These are phyloP conservation scores for Elaeidobius kamerunicus DNA, from an alignment of 2,888 invertebrate genomes.

Conservation along the genomic window DNA sequence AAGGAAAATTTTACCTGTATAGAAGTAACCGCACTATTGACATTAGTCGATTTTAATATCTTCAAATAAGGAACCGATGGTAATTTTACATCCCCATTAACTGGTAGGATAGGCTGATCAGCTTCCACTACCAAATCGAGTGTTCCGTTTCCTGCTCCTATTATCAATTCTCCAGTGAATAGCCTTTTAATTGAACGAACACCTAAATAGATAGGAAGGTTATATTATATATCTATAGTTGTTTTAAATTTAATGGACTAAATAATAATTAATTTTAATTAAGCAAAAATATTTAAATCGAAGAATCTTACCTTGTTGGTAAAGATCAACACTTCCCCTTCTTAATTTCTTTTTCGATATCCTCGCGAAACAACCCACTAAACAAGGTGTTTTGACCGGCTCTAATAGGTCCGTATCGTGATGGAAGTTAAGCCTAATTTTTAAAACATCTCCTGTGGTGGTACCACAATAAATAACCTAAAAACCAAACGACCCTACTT, in stretches of 20 bases:
- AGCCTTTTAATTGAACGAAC: conserved; percentile 64
- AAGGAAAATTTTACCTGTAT: conserved; percentile 47
- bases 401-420: conserved; percentile 55
- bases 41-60: conserved; percentile 52
- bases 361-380: conserved; percentile 62
- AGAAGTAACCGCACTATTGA: conserved; percentile 72
- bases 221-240: too few relatives aligned
- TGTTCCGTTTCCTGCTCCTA: conserved; percentile 85
- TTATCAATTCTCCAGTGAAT: conserved; percentile 60
- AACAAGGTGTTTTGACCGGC: conserved; percentile 54
- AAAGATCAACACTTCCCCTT: conserved; percentile 57
- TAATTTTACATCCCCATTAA: conserved; percentile 43
- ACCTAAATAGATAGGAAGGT: conserved; percentile 48
- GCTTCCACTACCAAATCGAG: conserved; percentile 64
- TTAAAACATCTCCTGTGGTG: conserved; percentile 71
- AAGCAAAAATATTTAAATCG: too few relatives aligned
- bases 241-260: too few relatives aligned
- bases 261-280: too few relatives aligned
- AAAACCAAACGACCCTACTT: too few relatives aligned
- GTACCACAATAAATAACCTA: conserved; percentile 77
- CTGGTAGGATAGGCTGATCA: conserved; percentile 14
- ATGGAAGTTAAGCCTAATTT: conserved; percentile 60
- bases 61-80: conserved; percentile 50
- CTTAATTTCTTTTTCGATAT: conserved; percentile 51
- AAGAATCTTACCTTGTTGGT: conserved; percentile 53